These are phyloP conservation scores for Struthio camelus DNA, from an alignment of 2,113 vertebrate genomes.

Conservation along the genomic window DNA sequence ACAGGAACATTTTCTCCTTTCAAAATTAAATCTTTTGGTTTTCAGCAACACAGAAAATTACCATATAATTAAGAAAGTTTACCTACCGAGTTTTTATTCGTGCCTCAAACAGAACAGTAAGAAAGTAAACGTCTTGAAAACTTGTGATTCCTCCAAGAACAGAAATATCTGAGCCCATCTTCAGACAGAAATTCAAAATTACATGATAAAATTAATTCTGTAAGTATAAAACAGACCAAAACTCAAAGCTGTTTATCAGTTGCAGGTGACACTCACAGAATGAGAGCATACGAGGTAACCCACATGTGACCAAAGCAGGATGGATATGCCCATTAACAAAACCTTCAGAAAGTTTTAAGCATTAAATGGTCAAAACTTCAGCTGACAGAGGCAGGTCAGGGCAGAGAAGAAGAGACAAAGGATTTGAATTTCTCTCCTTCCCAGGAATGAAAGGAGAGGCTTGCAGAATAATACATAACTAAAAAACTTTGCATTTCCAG, in stretches of 20 bases:
- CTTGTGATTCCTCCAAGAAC: neutral
- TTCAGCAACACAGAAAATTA: neutral
- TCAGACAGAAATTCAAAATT: neutral
- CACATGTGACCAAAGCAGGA: neutral
- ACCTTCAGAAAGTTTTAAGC: neutral
- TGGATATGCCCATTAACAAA: neutral
- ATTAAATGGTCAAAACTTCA: neutral
- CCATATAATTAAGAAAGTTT: neutral
- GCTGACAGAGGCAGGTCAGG: neutral
- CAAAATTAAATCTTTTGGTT: neutral
- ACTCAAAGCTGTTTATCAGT: neutral
- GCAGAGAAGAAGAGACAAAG: rapidly evolving
- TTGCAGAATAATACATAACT: neutral
- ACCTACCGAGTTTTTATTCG: neutral
- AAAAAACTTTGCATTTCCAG: neutral
- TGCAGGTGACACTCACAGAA: neutral
- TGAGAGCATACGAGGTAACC: neutral
- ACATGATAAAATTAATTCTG: neutral
- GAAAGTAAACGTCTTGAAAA: neutral
- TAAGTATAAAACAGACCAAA: neutral
- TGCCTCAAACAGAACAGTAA: neutral
- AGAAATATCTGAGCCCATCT: neutral
- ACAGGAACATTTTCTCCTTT: neutral
- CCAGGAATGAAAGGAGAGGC: neutral
- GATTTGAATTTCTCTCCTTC: neutral